Evolutionary conservation across 2,888 invertebrate species (phyloP).

Genomic region (Ormyrus nitidulus): DNA sequence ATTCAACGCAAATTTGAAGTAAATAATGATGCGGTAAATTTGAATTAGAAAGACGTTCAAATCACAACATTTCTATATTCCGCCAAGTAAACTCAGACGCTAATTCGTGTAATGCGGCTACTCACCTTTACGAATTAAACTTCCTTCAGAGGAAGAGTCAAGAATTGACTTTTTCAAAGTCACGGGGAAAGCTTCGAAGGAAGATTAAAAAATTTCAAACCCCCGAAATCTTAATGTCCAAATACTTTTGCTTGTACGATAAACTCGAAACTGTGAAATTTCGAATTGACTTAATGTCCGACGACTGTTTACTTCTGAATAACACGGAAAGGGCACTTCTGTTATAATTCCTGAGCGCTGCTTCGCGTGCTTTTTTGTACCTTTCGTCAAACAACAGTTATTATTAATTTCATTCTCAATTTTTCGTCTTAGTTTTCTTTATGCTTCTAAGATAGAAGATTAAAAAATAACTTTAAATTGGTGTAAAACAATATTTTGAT

Average conservation of each 20-base stretch:
- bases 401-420: too few species aligned
- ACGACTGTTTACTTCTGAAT: slow-evolving; percentile 38
- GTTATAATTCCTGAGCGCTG: neutral
- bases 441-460: too few species aligned
- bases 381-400: neutral
- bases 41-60: too few species aligned
- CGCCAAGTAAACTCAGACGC: too few species aligned
- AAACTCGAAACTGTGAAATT: slow-evolving; percentile 29
- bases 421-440: too few species aligned
- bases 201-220: neutral
- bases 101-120: neutral
- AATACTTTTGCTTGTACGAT: neutral
- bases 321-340: slow-evolving; percentile 22
- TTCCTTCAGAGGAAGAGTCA: slow-evolving; percentile 42
- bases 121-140: slow-evolving; percentile 34
- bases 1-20: too few species aligned
- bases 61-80: too few species aligned
- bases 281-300: slow-evolving; percentile 19
- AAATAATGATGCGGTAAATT: too few species aligned
- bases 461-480: too few species aligned
- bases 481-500: too few species aligned
- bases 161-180: slow-evolving; percentile 8
- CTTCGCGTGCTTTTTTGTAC: slow-evolving; percentile 17
- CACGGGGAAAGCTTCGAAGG: slow-evolving; percentile 1
- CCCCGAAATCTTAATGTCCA: neutral